Evolutionary conservation across 2,888 invertebrate genomes (phyloP), one percentile per base, ranked within the genome.

Genomic region (Coleophora deauratella): DNA sequence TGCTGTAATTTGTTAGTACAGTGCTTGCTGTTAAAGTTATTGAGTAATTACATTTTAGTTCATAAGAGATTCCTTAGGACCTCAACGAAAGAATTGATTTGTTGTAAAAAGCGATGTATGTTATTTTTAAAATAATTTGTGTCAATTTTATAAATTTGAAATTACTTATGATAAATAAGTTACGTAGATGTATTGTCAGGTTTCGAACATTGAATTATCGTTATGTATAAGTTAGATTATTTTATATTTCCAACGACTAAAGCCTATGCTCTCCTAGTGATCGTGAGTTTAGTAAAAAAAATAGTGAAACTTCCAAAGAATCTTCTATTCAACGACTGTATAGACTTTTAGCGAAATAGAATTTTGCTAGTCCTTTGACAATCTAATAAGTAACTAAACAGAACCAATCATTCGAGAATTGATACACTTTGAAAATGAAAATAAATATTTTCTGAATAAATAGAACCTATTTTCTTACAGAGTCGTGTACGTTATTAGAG

Each of bases 401-500:
- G 73, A 81, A 78, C 72, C 71, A 76, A 77, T 62, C 56, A 62
- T 72, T 74, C 63, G 69, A 57, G 66, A 74, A 76, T 77, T 72
- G 68, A 75, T 56, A 69, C 67, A 72, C 62, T 72, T 60, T 64
- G 66, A 72, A 73, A 58, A 71, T 62, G 53, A 64, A 65, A 59
- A 62, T 54, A 64, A 44, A 66, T 82, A 82, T 85, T 85, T 84
- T 84, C 79, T 74, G 68, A 80, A 70, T 61, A 75, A 79, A 72
- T 69, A 53, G 78, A 75, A 72, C 76, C 76, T 84, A 82, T 84
- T 84, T 85, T 82, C 84, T 74, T 84, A 84, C 78, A 71, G 66
- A 71, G 52, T 62, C 61, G 65, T 71, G 66, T 77, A 77, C 66
- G 68, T 76, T 73, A 58, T 71, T 78, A 79, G 73, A 62, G 55